Percentiles rank a stretch among this genome's conserved stretches.
These are phyloP conservation scores for Falcaria lacertinaria DNA, from an alignment of 2,888 invertebrate genomes.

Conservation along the genomic window DNA sequence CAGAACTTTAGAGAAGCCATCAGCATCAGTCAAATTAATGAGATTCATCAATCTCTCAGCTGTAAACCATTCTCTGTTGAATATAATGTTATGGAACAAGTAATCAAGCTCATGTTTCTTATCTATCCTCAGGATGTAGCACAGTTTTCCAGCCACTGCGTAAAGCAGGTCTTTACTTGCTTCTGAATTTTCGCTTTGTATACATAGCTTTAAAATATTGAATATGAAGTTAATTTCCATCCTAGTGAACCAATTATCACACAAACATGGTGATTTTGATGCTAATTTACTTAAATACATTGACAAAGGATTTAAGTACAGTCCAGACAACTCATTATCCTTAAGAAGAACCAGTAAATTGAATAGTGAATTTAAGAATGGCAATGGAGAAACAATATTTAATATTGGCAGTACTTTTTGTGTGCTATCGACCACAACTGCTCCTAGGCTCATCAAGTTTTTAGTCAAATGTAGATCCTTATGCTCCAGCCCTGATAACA, in stretches of 20 bases:
- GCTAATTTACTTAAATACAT: constrained; percentile 66
- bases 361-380: constrained; percentile 60
- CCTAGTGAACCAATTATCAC: constrained; percentile 82
- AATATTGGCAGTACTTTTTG: constrained; percentile 63
- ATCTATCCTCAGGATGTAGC: constrained; percentile 80
- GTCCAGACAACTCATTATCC: constrained; percentile 48
- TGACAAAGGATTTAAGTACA: constrained; percentile 53
- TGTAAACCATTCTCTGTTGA: constrained; percentile 80
- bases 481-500: constrained; percentile 56
- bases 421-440: constrained; percentile 46
- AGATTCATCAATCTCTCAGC: constrained; percentile 76
- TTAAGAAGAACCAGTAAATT: constrained; percentile 48
- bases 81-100: constrained; percentile 80
- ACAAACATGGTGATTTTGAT: constrained; percentile 53
- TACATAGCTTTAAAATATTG: constrained; percentile 67
- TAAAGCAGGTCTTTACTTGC: constrained; percentile 73
- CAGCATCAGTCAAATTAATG: constrained; percentile 69
- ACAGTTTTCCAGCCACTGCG: constrained; percentile 79
- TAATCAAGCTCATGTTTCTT: constrained; percentile 78
- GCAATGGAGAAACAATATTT: constrained; percentile 54
- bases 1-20: constrained; percentile 58
- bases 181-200: constrained; percentile 51
- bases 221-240: constrained; percentile 80
- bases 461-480: constrained; percentile 48
- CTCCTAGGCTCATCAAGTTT: constrained; percentile 56